These are phyloP conservation scores for Dysmachus trigonus DNA, from an alignment of 2,888 invertebrate genomes.

Conservation along the genomic window DNA sequence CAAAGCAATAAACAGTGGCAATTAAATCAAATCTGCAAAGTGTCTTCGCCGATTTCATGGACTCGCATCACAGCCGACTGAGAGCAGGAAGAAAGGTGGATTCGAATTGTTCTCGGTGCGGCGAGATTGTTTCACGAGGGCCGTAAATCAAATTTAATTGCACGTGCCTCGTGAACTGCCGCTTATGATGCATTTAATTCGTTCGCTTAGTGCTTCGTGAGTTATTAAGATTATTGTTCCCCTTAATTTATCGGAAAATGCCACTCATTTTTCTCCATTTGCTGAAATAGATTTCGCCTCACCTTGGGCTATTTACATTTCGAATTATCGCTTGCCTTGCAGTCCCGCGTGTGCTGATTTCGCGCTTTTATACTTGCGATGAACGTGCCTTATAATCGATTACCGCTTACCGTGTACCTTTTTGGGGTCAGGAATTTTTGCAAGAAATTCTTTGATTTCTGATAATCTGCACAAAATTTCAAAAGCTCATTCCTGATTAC, in stretches of 20 bases:
- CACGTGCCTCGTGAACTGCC: not conserved
- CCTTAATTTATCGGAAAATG: constrained; percentile 7
- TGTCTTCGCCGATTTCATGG: not conserved
- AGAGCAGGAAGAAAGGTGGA: not conserved
- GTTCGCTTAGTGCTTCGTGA: not conserved
- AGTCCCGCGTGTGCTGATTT: not conserved
- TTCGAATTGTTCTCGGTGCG: not conserved
- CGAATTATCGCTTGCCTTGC: not conserved
- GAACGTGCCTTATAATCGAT: not conserved
- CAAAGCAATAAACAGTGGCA: not conserved
- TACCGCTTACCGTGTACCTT: not conserved
- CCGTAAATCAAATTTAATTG: constrained; percentile 24
- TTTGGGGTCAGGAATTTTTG: not conserved
- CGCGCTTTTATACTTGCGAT: not conserved
- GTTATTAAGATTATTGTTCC: not conserved
- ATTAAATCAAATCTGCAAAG: not conserved
- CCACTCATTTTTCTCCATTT: not conserved
- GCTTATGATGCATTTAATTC: constrained; percentile 16
- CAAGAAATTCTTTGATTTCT: not conserved
- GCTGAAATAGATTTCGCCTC: not conserved
- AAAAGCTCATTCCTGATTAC: not conserved
- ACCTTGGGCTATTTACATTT: not conserved
- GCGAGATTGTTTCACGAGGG: not conserved
- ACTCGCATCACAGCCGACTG: not conserved
- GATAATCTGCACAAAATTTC: not conserved